Percentiles rank a stretch among this genome's conserved stretches.
These are phyloP conservation scores for Albula glossodonta DNA, from an alignment of 2,113 vertebrate species.

Conservation along the genomic window DNA sequence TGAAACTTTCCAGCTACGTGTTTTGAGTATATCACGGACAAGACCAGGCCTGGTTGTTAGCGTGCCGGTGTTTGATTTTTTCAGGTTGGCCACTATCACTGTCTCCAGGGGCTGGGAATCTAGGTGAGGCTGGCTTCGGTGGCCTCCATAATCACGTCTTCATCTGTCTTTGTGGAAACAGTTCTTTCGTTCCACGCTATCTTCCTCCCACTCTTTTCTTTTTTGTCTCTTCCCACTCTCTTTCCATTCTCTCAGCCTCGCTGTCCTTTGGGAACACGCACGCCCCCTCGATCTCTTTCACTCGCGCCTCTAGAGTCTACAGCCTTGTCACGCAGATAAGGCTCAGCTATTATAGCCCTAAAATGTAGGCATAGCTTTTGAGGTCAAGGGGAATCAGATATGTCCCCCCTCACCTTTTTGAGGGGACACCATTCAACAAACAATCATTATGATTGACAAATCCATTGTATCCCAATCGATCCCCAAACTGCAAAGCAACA, in stretches of 20 bases:
- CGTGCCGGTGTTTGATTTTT: not conserved
- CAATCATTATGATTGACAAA: no score
- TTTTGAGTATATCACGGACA: not conserved
- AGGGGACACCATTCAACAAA: no score
- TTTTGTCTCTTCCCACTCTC: conserved; percentile 4
- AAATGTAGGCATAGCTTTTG: no score
- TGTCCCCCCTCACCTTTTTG: no score
- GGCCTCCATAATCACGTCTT: conserved; percentile 6
- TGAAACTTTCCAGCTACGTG: not conserved
- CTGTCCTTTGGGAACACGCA: not conserved
- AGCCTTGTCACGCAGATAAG: no score
- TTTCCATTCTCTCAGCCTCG: not conserved
- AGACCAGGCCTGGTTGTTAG: not conserved
- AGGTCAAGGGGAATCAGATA: no score
- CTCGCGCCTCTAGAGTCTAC: not conserved
- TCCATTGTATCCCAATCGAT: no score
- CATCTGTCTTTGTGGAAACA: conserved; percentile 1
- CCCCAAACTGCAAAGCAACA: no score
- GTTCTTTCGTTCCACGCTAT: not conserved
- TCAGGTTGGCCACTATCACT: not conserved
- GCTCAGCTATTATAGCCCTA: no score
- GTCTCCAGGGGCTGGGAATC: not conserved
- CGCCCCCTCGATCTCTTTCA: not conserved
- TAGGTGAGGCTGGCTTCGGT: not conserved
- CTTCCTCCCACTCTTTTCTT: conserved; percentile 8